Conservation (phyloP, 2,113 vertebrate species). For the Plotosus lineatus region DNA sequence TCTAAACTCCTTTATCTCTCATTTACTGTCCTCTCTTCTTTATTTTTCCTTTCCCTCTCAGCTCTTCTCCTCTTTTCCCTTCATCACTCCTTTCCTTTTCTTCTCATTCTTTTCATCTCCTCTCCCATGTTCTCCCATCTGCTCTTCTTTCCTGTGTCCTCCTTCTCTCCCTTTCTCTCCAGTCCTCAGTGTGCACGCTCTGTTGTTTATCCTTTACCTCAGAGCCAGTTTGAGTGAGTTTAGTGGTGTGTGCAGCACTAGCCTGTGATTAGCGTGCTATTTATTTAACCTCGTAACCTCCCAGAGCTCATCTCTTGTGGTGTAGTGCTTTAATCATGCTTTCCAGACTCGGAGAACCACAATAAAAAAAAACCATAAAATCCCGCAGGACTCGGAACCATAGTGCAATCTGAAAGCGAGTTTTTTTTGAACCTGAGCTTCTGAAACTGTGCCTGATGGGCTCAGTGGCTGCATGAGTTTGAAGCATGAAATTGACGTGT, state of each 20-base stretch:
- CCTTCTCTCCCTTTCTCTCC: slow-evolving; percentile 50
- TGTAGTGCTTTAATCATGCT: slow-evolving; percentile 19
- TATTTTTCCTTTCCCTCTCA: too few relatives aligned
- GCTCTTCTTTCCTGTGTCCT: background rate
- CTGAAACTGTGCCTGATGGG: slow-evolving; percentile 7
- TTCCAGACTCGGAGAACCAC: slow-evolving; percentile 22
- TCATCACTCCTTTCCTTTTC: background rate
- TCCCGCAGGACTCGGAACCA: background rate
- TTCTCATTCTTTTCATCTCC: background rate
- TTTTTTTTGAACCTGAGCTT: slow-evolving; percentile 6
- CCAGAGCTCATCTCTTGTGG: slow-evolving; percentile 21
- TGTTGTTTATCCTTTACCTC: slow-evolving; percentile 58
- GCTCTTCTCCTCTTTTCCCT: background rate
- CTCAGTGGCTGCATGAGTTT: background rate
- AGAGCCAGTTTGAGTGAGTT: slow-evolving; percentile 55
- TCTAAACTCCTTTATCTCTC: background rate
- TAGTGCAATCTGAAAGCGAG: background rate
- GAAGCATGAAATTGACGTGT: slow-evolving; percentile 10
- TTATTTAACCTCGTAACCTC: slow-evolving; percentile 59
- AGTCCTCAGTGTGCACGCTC: slow-evolving; percentile 40
- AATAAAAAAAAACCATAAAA: slow-evolving; percentile 10
- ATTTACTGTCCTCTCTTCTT: background rate
- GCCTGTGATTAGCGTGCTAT: slow-evolving; percentile 50
- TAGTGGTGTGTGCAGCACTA: slow-evolving; percentile 52
- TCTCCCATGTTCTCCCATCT: background rate